These are phyloP conservation scores for Phodopus roborovskii DNA, from an alignment of 2,113 vertebrate species.

Conservation along the genomic window DNA sequence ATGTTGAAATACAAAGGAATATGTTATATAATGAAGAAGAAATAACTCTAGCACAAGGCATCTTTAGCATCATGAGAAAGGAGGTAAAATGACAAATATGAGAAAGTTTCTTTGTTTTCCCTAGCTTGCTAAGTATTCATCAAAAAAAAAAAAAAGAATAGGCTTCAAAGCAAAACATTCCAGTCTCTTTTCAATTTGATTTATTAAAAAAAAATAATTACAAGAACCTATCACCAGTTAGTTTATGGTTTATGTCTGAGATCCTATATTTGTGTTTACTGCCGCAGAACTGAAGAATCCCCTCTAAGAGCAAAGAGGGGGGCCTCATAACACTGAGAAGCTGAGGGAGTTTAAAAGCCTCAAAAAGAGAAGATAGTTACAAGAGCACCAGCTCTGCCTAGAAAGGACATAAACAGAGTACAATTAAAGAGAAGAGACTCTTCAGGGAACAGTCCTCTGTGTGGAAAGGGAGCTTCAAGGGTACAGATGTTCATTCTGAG, in stretches of 20 bases:
- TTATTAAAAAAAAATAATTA: neutral
- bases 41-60: neutral
- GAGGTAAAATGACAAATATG: neutral
- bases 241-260: too few relatives aligned
- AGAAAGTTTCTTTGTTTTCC: neutral
- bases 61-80: neutral
- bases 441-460: neutral
- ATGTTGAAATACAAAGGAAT: neutral
- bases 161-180: neutral
- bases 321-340: neutral
- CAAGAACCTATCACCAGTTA: neutral
- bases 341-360: rapidly evolving
- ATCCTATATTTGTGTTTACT: neutral
- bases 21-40: neutral
- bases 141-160: neutral
- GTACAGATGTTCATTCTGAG: neutral
- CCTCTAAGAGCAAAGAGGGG: neutral
- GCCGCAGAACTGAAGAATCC: neutral
- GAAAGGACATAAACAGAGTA: neutral
- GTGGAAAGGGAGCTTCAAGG: too few relatives aligned
- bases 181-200: neutral
- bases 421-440: neutral
- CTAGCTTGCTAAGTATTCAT: neutral
- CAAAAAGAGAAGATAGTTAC: neutral
- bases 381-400: too few relatives aligned